These are phyloP conservation scores for Desoria tigrina DNA, from an alignment of 2,888 invertebrate species.

Conservation along the genomic window DNA sequence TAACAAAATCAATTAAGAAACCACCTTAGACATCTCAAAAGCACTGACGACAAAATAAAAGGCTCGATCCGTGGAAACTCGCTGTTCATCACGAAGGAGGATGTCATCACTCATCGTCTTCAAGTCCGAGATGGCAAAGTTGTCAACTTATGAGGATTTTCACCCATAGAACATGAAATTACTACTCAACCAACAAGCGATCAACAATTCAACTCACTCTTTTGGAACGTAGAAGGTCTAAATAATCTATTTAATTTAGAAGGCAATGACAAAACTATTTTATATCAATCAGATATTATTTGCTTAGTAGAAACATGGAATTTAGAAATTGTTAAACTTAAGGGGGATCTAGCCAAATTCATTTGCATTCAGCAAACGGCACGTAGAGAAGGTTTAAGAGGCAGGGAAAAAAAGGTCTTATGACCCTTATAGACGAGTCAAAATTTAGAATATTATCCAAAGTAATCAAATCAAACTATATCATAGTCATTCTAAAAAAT, in stretches of 20 bases:
- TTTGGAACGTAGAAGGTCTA: background rate
- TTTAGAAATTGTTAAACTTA: background rate
- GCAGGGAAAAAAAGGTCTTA: background rate
- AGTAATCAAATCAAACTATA: background rate
- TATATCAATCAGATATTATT: background rate
- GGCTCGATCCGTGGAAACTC: background rate
- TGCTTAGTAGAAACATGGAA: too few relatives aligned
- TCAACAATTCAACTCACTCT: background rate
- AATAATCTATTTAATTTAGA: background rate
- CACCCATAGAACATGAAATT: background rate
- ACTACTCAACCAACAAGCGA: background rate
- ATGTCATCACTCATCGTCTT: background rate
- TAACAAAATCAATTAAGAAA: background rate
- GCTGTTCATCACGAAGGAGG: background rate
- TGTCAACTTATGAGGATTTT: background rate
- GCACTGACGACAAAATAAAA: background rate
- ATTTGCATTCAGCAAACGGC: background rate
- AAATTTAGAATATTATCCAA: background rate
- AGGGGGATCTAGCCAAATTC: background rate
- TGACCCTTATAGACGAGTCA: background rate
- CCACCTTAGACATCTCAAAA: background rate
- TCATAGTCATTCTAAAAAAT: background rate
- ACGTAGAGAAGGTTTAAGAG: background rate
- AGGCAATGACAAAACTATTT: background rate
- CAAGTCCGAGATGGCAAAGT: background rate